Conservation (phyloP, 2,113 vertebrate genomes). For the Dromas ardeola region DNA sequence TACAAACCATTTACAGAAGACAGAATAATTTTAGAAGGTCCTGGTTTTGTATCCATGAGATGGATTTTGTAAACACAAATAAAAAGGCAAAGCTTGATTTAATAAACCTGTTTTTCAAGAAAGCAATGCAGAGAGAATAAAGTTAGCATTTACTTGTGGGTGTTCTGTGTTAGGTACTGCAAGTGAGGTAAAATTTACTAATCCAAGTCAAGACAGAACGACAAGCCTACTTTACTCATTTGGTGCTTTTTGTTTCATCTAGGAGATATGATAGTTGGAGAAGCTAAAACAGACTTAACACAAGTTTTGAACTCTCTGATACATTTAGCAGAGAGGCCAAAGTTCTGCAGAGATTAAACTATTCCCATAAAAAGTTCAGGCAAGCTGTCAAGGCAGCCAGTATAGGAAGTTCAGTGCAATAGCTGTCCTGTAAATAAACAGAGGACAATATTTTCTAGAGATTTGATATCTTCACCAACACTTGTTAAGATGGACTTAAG, state of each 20-base stretch:
- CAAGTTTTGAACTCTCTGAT: not conserved
- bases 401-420: not conserved
- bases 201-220: conserved; percentile 4
- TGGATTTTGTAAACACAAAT: not conserved
- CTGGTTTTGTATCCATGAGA: not conserved
- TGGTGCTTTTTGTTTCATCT: not conserved
- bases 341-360: not conserved
- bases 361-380: not conserved
- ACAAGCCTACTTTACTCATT: not conserved
- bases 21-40: not conserved
- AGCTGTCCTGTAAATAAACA: not conserved
- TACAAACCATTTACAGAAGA: not conserved
- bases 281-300: not conserved
- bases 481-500: not conserved
- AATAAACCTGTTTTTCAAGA: not conserved
- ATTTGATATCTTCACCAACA: not conserved
- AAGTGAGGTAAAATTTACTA: not conserved
- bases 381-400: not conserved
- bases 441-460: not conserved
- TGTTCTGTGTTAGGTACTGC: not conserved
- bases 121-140: not conserved
- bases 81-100: not conserved
- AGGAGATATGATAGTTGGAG: not conserved
- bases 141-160: not conserved
- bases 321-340: not conserved